Base-by-base conservation (phyloP, 2,888 invertebrate genomes). In the Chloroclystis v-ata region DNA sequence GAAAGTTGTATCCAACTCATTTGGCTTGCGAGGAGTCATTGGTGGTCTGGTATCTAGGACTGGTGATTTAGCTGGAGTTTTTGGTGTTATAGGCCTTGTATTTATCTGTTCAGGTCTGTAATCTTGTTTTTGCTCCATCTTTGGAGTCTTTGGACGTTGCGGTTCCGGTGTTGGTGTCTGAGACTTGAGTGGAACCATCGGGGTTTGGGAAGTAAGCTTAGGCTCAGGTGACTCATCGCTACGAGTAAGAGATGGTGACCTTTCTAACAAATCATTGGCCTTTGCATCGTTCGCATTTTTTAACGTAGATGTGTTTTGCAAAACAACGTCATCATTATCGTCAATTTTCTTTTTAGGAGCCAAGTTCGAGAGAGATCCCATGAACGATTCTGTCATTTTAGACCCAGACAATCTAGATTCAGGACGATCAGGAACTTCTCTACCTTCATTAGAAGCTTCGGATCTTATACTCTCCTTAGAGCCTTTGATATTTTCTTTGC, bases 201-300 rank as follows among this genome's bases (percentile, higher is more conserved):
- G 63, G 54, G 59, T 73, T 43, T 71, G 66, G n/a, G 75, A 57
- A 14, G 57, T 49, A 54, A 74, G 75, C 61, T 82, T 85, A 24
- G 77, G 80, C 54, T 88, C 88, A 14, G 88, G 87, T 26, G 88
- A 89, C 47, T 87, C 89, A 63, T 88, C 89, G 59, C 87, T 89
- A 42, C 86, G 72, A 14, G 86, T 85, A 30, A 89, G 61, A 14
- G 89, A 89, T 7, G 89, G 89, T 16, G 89, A 89, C 38, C 89
- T 82, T 59, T 89, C 89, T 14, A 69, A 79, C 16, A 78, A 57
- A 42, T 85, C 82, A 69, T 80, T 85, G 55, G 56, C 65, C 56
- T 72, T 70, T 16, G 54, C 49, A 28, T 75, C 76, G 41, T 45
- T 64, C 13, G 52, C 26, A 53, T 55, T 69, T 60, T 76, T 82